phyloP scores from a whole-genome alignment of 2,888 invertebrate species.

The Copidosoma aretas region DNA sequence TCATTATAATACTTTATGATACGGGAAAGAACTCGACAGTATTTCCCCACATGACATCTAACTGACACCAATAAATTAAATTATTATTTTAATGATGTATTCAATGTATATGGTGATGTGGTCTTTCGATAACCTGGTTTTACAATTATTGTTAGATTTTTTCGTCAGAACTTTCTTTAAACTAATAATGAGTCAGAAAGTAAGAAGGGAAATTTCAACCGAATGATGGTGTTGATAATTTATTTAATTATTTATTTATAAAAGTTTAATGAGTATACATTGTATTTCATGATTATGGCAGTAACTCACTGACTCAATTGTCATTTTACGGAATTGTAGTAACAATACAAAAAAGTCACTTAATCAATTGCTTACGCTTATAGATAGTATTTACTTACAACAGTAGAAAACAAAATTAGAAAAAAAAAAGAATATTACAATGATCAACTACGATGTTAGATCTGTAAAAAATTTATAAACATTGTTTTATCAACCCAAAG shows the following conservation, averaged over 20 bases:
- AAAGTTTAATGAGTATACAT: conserved; percentile 59
- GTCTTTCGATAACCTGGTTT: no score
- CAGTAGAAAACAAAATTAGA: conserved; percentile 53
- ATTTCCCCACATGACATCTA: no score
- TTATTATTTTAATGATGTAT: no score
- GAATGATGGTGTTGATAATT: conserved; percentile 17
- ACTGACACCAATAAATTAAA: no score
- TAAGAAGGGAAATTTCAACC: conserved; percentile 6
- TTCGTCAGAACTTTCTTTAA: no score
- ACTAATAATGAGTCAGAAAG: background rate
- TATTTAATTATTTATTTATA: conserved; percentile 55
- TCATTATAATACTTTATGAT: no score
- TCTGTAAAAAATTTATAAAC: conserved; percentile 25
- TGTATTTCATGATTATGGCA: conserved; percentile 57
- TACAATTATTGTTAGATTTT: no score
- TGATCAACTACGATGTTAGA: conserved; percentile 30
- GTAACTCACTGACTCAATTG: conserved; percentile 57
- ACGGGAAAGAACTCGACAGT: no score
- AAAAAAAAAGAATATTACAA: conserved; percentile 54
- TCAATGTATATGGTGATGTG: no score
- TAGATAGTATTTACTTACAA: conserved; percentile 12
- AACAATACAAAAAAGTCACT: conserved; percentile 56
- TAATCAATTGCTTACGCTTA: conserved; percentile 21
- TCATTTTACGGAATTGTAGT: conserved; percentile 46
- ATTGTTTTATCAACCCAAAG: conserved; percentile 20